Evolutionary conservation across 2,797 vertebrate species (phyloP).

Genomic region (Periophthalmus magnuspinnatus): DNA sequence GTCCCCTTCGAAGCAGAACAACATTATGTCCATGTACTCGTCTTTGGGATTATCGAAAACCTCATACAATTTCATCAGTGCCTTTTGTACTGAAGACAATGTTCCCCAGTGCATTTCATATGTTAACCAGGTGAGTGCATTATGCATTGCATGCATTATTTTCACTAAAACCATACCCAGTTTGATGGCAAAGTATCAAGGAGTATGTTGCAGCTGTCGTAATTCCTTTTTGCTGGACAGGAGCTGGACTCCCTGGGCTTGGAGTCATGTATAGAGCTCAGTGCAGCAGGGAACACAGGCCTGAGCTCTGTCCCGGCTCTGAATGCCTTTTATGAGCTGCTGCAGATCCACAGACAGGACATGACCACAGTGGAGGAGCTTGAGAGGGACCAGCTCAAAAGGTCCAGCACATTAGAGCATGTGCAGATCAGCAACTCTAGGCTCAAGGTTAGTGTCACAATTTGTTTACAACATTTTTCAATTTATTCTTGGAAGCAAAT

Average conservation of each 20-base stretch:
- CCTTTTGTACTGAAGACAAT: constrained; percentile 95
- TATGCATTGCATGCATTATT: too few relatives aligned
- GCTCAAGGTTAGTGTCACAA: constrained; percentile 80
- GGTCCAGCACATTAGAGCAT: constrained; percentile 87
- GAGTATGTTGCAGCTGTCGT: background rate
- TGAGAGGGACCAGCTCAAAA: constrained; percentile 87
- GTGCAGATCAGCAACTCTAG: constrained; percentile 88
- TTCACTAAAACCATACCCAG: too few relatives aligned
- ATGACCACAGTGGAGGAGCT: constrained; percentile 85
- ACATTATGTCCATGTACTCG: constrained; percentile 73
- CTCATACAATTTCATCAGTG: constrained; percentile 80
- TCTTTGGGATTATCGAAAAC: constrained; percentile 79
- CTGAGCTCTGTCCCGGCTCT: constrained; percentile 81
- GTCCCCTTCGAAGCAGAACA: constrained; percentile 81
- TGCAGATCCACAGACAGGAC: constrained; percentile 84
- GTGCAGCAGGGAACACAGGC: constrained; percentile 52
- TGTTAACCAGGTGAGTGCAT: constrained; percentile 84
- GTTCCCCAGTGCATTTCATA: constrained; percentile 87
- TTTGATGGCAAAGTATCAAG: too few relatives aligned
- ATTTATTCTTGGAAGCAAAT: background rate
- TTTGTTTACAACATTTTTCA: background rate
- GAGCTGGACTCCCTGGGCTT: constrained; percentile 88
- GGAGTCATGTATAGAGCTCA: constrained; percentile 79
- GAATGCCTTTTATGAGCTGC: constrained; percentile 90
- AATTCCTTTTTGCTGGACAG: constrained; percentile 61